Evolutionary conservation across 2,113 vertebrate species (phyloP), one percentile per base, ranked within the genome.

Genomic region (Phocoena phocoena): DNA sequence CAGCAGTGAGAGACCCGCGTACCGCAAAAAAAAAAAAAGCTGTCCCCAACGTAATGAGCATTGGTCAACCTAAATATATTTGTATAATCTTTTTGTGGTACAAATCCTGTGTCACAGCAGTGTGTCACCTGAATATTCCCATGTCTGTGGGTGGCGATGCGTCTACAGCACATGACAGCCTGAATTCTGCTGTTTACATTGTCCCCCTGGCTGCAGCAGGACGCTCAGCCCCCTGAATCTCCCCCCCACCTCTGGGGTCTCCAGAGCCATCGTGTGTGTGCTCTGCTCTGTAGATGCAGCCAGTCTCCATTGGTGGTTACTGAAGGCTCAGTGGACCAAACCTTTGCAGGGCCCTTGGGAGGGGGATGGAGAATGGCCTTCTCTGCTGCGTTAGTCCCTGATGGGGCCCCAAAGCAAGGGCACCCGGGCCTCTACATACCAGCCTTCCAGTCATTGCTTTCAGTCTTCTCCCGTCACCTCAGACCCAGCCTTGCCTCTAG

Each of bases 181-280:
- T 10, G 36, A 73, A 33, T 83, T 36, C 74, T 20, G 23, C 53
- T 55, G 63, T 1, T 12, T 28, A 7, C 14, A 0, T 20, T 23
- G 5, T 5, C 8, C 41, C 47, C 47, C 20, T 1, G 18, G 26
- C 50, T 58, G 36, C 25, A 28, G 25, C 14, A 44, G 81, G 41
- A 63, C 6, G 14, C 7, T 36, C 0, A 41, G 50, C 33, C 26
- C n/a, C 25, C 38, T 20, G 44, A 18, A 63, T 15, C 38, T 31
- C n/a, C 60, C 20, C 53, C 18, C 5, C 1, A 0, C 36, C 70
- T 68, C 33, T 9, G 8, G 28, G 58, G 5, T 67, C 18, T 65
- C 50, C 12, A 13, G 77, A 50, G 67, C 5, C 12, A 8, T 74
- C 1, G 44, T 1, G 0, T 5, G 44, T 26, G 55, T 14, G 1